Evolutionary conservation across 2,888 invertebrate genomes (phyloP), one percentile per base, ranked within the genome.

Genomic region (Torymus tubicola): DNA sequence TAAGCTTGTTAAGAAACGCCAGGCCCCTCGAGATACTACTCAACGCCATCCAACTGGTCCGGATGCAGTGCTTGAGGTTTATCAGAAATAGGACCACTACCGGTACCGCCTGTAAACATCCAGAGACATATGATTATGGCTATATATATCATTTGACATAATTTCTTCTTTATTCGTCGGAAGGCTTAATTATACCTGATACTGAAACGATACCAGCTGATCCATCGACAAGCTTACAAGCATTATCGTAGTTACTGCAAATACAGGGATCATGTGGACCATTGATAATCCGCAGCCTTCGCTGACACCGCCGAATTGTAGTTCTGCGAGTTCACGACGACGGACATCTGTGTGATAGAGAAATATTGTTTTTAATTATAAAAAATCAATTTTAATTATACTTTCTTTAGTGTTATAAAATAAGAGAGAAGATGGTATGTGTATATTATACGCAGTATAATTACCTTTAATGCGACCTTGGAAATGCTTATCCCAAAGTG

Each of bases 1-100:
- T 88, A 8, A 87, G 83, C 78, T 88, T 88, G 64, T 87, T 85
- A 18, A 88, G 84, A 70, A 87, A 87, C 57, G 86, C 83, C n/a
- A 86, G 64, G 50, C 86, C 87, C 73, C 85, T 84, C 10, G 86
- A 86, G 72, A 88, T 86, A 75, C 86, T 86, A 81, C 86, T 86
- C 83, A 88, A 83, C 21, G 87, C 87, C 52, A 86, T 78, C 86
- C 86, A 86, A 55, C 86, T 86, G 42, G 84, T 85, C 14, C 86
- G 83, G 55, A 86, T 82, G 79, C 86, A 87, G 53, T 85, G 82
- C 75, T 87, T 87, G 2, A 87, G 80, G 78, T 87, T 86, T 18
- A 87, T 76, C 18, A 87, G 77, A 68, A 86, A 84, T 8, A 87
- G 72, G 1, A 86, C 85, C 42, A 87, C 78, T 11, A 86, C 84